phyloP scores from a whole-genome alignment of 2,113 vertebrate species.

The Columbina picui region DNA sequence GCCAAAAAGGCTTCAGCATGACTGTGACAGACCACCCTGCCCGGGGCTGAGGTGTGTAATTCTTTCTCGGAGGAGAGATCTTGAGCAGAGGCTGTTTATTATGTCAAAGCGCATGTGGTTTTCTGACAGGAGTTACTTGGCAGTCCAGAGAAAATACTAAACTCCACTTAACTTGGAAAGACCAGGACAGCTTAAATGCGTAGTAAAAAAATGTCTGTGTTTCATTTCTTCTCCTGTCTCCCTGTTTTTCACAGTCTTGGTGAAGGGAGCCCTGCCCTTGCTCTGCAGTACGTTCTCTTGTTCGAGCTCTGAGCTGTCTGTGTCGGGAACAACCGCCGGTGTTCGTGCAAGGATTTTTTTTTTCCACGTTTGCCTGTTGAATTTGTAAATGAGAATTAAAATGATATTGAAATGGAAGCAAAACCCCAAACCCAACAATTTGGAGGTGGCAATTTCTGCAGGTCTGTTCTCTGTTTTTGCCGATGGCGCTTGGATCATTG shows the following conservation, averaged over 20 bases:
- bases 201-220: slow-evolving; percentile 18
- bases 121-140: slow-evolving; percentile 66
- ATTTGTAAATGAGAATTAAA: not conserved
- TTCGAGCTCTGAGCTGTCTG: not conserved
- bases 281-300: not conserved
- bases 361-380: not conserved
- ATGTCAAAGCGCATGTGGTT: slow-evolving; percentile 69
- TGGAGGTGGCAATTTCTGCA: not conserved
- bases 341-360: not conserved
- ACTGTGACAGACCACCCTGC: slow-evolving; percentile 71
- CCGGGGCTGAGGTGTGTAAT: slow-evolving; percentile 64
- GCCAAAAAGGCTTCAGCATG: slow-evolving; percentile 61
- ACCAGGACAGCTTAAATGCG: not conserved
- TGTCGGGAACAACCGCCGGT: not conserved
- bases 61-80: slow-evolving; percentile 49
- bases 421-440: not conserved
- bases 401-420: not conserved
- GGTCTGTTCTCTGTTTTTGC: not conserved
- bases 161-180: slow-evolving; percentile 59
- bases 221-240: slow-evolving; percentile 13
- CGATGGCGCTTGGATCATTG: not conserved
- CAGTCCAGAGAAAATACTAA: slow-evolving; percentile 61
- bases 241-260: not conserved
- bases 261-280: not conserved
- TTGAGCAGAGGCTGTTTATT: slow-evolving; percentile 66